phyloP scores from a whole-genome alignment of 37 sponge, comb jelly and placozoan species.

The Axinella damicornis region DNA sequence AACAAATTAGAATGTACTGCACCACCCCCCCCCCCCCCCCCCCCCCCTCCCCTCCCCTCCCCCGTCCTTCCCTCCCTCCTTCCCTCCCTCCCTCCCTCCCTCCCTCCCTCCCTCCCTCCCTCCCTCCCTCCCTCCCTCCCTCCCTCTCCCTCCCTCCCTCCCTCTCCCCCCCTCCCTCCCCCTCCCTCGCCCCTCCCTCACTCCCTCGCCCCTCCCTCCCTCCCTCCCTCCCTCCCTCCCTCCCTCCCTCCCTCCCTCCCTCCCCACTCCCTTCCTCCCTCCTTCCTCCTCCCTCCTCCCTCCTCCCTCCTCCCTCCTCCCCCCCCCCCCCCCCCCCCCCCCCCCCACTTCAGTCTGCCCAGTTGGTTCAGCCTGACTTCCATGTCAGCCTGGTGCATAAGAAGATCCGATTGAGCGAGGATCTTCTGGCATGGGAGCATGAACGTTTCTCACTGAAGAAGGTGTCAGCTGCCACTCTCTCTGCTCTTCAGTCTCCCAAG shows the following conservation, averaged over 20 bases:
- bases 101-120: neutral
- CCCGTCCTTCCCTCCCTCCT: neutral
- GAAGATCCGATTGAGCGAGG: conserved; percentile 90
- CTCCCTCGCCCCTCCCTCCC: neutral
- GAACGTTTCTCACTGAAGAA: conserved; percentile 91
- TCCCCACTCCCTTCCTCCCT: neutral
- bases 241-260: neutral
- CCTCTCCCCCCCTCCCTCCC: neutral
- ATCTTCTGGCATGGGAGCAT: conserved; percentile 92
- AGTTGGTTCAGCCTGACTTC: conserved; percentile 3
- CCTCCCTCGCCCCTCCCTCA: neutral
- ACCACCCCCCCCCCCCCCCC: neutral
- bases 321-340: neutral
- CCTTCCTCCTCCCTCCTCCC: neutral
- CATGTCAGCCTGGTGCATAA: conserved; percentile 59
- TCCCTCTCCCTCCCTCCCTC: neutral
- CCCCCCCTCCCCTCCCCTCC: neutral
- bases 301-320: too few relatives aligned
- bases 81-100: neutral
- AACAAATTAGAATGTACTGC: too few relatives aligned
- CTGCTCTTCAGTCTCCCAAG: conserved; percentile 34
- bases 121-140: neutral
- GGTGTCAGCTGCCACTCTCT: conserved; percentile 89
- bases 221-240: neutral
- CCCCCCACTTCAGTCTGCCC: conserved; percentile 8